Evolutionary conservation across 2,888 invertebrate species (phyloP), one percentile per base, ranked within the genome.

Genomic region (Nymphalis c-album): DNA sequence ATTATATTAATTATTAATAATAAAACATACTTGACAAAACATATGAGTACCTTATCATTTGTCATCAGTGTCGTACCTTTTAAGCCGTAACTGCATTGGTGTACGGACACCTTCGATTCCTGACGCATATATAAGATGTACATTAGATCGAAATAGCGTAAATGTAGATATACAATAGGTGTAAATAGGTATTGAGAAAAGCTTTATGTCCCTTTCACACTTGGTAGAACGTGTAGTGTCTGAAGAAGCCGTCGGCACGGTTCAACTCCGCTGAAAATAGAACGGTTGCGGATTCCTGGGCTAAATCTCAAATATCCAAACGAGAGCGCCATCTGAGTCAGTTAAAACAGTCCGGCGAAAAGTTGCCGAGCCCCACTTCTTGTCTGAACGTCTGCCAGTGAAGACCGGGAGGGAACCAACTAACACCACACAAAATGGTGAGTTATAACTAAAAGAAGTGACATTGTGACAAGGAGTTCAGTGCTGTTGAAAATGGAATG

Each of bases 321-420:
- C 88, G 84, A 83, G 90, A 93, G 94, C 95, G 95, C 95, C 95
- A 94, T 95, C 95, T 95, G 91, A 93, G 92, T 85, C 93, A 93
- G 94, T 95, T 95, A 95, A 95, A 95, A 95, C 94, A 93, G 93
- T 93, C 91, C 92, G 90, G 92, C 93, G 91, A 93, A 93, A 93
- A 93, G 93, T 92, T 93, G 92, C 93, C 88, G 92, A 93, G 94
- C 94, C 94, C 95, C 95, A 95, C 95, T 95, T 95, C 95, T 95
- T 94, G 94, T 95, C 94, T 93, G 94, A 93, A 91, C 94, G 94
- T 94, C 94, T 94, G 94, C 94, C 94, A 94, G 94, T 94, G 94
- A 94, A 94, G 95, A 94, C 92, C 93, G 91, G 93, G 92, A 93
- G 91, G 91, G 92, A 92, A 91, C 91, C 91, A 92, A 92, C 93